Conservation (phyloP, 92 coral and sea anemone genomes). For the Blastomussa wellsi region DNA sequence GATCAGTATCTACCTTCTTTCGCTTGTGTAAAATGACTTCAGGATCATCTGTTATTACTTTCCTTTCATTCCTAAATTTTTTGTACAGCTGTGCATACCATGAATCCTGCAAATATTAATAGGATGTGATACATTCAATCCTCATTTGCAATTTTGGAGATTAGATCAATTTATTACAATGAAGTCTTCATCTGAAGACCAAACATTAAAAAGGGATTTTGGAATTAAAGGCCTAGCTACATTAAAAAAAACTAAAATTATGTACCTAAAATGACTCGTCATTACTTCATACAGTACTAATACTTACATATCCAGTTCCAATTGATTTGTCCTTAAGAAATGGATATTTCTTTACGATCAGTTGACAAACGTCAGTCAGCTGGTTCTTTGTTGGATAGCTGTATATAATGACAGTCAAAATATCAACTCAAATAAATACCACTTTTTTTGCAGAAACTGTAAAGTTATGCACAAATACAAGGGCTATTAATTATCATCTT, state of each 20-base stretch:
- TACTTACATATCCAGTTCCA: slow-evolving; percentile 82
- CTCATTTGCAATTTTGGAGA: no score
- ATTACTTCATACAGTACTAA: not conserved
- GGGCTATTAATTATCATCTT: no score
- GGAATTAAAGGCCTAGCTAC: not conserved
- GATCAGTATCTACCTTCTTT: slow-evolving; percentile 1
- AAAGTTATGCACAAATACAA: no score
- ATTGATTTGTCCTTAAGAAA: slow-evolving; percentile 62
- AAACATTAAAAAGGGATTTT: no score
- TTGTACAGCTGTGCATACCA: slow-evolving; percentile 69
- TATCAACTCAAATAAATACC: no score
- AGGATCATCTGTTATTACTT: slow-evolving; percentile 47
- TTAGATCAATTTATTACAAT: no score
- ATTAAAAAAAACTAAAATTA: not conserved
- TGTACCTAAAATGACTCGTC: not conserved
- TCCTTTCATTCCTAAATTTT: slow-evolving; percentile 68
- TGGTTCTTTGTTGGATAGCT: slow-evolving; percentile 71
- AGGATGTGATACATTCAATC: no score
- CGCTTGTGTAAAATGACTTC: slow-evolving; percentile 61
- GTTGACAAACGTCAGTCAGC: slow-evolving; percentile 40
- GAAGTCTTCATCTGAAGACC: no score
- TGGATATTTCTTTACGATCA: slow-evolving; percentile 53
- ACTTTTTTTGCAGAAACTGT: no score
- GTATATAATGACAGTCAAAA: no score
- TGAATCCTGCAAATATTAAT: slow-evolving; percentile 62